phyloP scores from a whole-genome alignment of 2,888 invertebrate genomes.

The Chelonus formosanus region DNA sequence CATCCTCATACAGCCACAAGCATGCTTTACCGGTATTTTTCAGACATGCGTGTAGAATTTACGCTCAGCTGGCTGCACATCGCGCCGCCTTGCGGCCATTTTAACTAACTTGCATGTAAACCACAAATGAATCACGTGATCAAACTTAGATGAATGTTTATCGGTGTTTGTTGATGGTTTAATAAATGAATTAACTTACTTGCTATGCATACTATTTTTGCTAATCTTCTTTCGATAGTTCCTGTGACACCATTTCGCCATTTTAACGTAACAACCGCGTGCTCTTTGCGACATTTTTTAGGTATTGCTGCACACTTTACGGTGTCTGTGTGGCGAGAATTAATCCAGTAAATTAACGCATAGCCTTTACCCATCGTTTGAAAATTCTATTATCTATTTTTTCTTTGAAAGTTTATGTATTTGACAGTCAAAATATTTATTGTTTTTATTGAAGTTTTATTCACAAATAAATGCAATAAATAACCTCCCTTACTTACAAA shows the following conservation, averaged over 20 bases:
- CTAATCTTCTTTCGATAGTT: neutral
- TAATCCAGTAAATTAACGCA: slow-evolving; percentile 17
- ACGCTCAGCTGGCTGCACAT: no score
- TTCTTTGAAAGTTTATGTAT: neutral
- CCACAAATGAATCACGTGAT: no score
- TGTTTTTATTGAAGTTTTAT: no score
- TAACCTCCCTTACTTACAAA: neutral
- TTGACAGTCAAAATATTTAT: neutral
- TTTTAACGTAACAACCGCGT: slow-evolving; percentile 15
- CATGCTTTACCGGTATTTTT: no score
- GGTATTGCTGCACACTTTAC: slow-evolving; percentile 16
- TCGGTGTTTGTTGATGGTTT: no score
- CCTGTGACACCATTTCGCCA: slow-evolving; percentile 11
- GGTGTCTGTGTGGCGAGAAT: slow-evolving; percentile 1
- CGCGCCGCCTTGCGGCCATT: no score
- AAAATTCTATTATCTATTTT: neutral
- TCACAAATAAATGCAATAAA: no score
- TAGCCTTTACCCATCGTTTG: slow-evolving; percentile 19
- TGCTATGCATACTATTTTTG: slow-evolving; percentile 18
- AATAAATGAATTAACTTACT: slow-evolving; percentile 1
- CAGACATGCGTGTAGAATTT: no score
- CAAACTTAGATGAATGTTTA: no score
- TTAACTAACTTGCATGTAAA: no score
- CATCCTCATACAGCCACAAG: no score
- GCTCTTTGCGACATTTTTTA: slow-evolving; percentile 11